Evolutionary conservation across 2,888 invertebrate genomes (phyloP), one percentile per base, ranked within the genome.

Genomic region (Nasonia oneida): DNA sequence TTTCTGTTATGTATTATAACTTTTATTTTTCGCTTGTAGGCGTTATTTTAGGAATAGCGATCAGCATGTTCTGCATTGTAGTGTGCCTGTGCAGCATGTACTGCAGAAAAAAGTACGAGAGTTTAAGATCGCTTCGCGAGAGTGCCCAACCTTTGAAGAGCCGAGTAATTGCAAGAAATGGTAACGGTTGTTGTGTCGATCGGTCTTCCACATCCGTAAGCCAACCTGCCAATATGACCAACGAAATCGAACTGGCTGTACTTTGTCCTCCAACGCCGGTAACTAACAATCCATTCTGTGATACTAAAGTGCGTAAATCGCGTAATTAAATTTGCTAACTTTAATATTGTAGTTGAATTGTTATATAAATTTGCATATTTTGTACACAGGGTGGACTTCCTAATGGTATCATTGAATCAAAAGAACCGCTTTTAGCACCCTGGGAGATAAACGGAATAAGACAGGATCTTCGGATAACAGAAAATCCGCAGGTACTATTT

Each of bases 401-500:
- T 10, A 86, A 86, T 74, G 84, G 85, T 47, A 70, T 81, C 4
- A 75, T 87, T 33, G 95, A 95, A 88, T 90, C 93, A 23, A 94
- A 94, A 89, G 93, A 94, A 76, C 94, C 94, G 74, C 91, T 94
- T 84, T 89, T 94, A 71, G 88, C 90, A 15, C 88, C 92, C 29
- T 92, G 92, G 93, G 89, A 90, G 70, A 74, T 88, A 10, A 92
- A 92, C 47, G 91, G 92, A 70, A 94, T 94, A 75, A 94, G 94
- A 39, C 93, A 93, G 87, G 91, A 96, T 88, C 94, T 92, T 42
- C 95, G 95, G 90, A 96, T 96, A 88, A 96, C 95, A 70, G 96
- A 96, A 93, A 96, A 96, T 93, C 96, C 96, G 81, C 95, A 95
- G 93, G 96, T 5, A 67, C 57, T 57, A 74, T 42, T 1, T 29